Percentiles rank a stretch among this genome's conserved stretches.
These are phyloP conservation scores for Coracias cyanogaster DNA, from an alignment of 2,797 vertebrate genomes.

Conservation along the genomic window DNA sequence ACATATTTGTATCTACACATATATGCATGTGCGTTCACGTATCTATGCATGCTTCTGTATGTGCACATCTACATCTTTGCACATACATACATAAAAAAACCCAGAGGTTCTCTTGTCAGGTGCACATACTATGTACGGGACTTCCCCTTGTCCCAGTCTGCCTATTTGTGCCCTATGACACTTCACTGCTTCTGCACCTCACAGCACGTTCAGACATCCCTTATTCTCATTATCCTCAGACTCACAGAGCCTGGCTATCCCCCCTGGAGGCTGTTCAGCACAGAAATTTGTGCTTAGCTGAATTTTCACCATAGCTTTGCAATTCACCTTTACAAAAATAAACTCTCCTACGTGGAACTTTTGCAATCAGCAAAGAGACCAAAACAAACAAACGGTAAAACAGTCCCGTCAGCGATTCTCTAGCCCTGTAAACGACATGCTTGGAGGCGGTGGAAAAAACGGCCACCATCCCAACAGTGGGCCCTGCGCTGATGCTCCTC, in stretches of 20 bases:
- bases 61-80: rapidly evolving
- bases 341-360: conserved; percentile 62
- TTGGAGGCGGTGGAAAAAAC: not conserved
- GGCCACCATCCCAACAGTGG: conserved; percentile 1
- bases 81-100: rapidly evolving
- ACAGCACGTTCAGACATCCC: not conserved
- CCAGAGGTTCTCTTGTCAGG: not conserved
- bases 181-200: not conserved
- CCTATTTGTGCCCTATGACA: not conserved
- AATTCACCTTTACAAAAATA: conserved; percentile 74
- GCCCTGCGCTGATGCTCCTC: conserved; percentile 43
- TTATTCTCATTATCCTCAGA: conserved; percentile 18
- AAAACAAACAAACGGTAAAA: conserved; percentile 65
- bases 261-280: conserved; percentile 36
- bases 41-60: not conserved
- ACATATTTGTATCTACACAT: rapidly evolving
- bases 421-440: not conserved
- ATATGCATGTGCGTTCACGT: not conserved
- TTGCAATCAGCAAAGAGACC: conserved; percentile 65
- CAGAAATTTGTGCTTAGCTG: conserved; percentile 70
- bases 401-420: conserved; percentile 45
- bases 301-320: conserved; percentile 65
- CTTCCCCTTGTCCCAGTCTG: not conserved
- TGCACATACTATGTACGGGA: rapidly evolving
- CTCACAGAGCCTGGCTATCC: not conserved